Evolutionary conservation across 2,113 vertebrate genomes (phyloP).

Genomic region (Coregonus clupeaformis): DNA sequence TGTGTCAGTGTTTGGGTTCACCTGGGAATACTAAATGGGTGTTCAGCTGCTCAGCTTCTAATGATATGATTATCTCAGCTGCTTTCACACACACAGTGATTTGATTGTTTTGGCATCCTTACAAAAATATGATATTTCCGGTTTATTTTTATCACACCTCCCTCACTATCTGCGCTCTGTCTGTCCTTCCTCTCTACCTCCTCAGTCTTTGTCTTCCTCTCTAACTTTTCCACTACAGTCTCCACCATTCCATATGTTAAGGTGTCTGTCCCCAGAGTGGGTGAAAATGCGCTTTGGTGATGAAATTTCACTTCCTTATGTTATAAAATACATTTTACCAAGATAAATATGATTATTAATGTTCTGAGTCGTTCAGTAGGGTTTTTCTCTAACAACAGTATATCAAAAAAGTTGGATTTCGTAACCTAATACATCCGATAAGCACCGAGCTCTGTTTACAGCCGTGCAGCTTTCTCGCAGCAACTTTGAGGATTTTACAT

Average conservation of each 20-base stretch:
- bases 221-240: background rate
- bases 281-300: no score
- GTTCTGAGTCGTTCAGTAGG: no score
- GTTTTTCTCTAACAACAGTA: no score
- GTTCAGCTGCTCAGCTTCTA: conserved; percentile 43
- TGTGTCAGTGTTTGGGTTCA: conserved; percentile 28
- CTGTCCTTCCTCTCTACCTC: conserved; percentile 10
- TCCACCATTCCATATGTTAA: background rate
- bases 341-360: no score
- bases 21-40: conserved; percentile 43
- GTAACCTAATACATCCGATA: no score
- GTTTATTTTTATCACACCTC: background rate
- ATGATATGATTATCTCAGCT: conserved; percentile 41
- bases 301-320: no score
- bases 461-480: no score
- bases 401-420: no score
- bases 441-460: no score
- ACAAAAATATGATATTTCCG: conserved; percentile 4
- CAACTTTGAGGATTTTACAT: no score
- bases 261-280: no score
- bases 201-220: background rate
- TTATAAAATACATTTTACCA: no score
- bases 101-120: conserved; percentile 19
- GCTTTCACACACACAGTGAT: conserved; percentile 8
- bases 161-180: conserved; percentile 6